Base-by-base conservation (phyloP, 2,888 invertebrate species). In the Brachyptera putata region DNA sequence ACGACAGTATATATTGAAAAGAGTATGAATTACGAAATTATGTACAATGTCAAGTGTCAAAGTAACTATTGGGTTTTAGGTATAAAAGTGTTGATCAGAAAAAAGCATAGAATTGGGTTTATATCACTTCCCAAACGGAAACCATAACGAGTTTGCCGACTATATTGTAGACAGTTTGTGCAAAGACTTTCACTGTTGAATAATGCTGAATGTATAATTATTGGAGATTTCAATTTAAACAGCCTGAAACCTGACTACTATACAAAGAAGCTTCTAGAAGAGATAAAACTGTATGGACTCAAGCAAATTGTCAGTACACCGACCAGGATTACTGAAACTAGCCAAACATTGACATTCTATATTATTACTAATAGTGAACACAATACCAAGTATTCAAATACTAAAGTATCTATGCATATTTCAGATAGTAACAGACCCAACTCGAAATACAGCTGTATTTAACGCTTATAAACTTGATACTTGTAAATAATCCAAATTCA, bases 1-100 rank as follows among this genome's bases (percentile, higher is more conserved):
- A n/a, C n/a, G n/a, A n/a, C n/a, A n/a, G n/a, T 63, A 46, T 64
- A 63, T 16, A 13, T 63, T 41, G 58, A 59, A 37, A 49, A 61
- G 14, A 37, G 49, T 14, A 34, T 62, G 18, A 61, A 58, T 34
- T 43, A 18, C 21, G 3, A 43, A 43, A 18, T 43, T 11, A 43
- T 43, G 2, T 43, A 9, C 4, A 43, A 43, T 18, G 11, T 43
- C 2, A 14, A 16, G 9, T 16, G 16, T 16, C 9, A 11, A 2
- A 4, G 11, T 18, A 43, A 43, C 21, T 43, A 43, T 21, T 43
- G 43, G 43, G 21, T 43, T 3, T 18, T 13, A 9, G 43, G 16
- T 18, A 11, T 43, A 4, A 16, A 43, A 14, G 11, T 18, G 11
- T 11, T 14, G 9, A 18, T 43, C 14, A 21, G 16, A 18, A 11